Base-by-base conservation (phyloP, 2,888 invertebrate genomes). In the Pammene aurita region DNA sequence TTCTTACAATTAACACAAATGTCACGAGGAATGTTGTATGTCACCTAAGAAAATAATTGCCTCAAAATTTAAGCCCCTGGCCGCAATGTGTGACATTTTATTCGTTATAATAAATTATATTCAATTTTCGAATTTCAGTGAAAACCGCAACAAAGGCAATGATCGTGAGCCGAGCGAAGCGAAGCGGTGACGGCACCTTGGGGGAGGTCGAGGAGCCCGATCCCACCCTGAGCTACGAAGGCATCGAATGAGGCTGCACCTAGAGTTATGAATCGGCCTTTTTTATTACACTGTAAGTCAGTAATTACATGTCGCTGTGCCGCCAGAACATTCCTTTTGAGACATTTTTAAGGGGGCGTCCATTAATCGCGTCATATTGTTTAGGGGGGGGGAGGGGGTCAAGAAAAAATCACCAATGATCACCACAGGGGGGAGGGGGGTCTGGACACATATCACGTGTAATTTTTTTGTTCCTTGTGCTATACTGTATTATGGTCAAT, bases 81-180 rank as follows among this genome's bases (percentile, higher is more conserved):
- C 4, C 26, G 26, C 26, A 26, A 26, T 2, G 26, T 26, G 26
- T 26, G 1, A 26, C 1, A 4, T 2, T 26, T 26, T 26, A 26
- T 26, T 26, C 26, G 26, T 26, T 26, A 2, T 26, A 26, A 26
- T 26, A 2, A 2, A 26, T 46, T 34, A 13, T 34, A 34, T 26
- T 54, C 34, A 13, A 0, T 0, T 48, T 16, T 66, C 66, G 73
- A 74, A 26, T 88, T 88, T 71, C 85, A 92, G 92, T 92, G 63
- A 92, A 92, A 84, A 84, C 87, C 1, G 92, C 89, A 0, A 84
- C 90, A 2, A 64, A 81, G 1, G 72, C 81, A 0, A 88, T 91
- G 89, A 85, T 92, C 48, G 66, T 73, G 11, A 88, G 82, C 58
- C 79, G 87, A 74, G 86, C 87, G 0, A 78, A 80, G 6, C 83